Percentiles rank a stretch among this genome's conserved stretches.
phyloP scores from a whole-genome alignment of 2,888 invertebrate species.

The Caenorhabditis sp. region DNA sequence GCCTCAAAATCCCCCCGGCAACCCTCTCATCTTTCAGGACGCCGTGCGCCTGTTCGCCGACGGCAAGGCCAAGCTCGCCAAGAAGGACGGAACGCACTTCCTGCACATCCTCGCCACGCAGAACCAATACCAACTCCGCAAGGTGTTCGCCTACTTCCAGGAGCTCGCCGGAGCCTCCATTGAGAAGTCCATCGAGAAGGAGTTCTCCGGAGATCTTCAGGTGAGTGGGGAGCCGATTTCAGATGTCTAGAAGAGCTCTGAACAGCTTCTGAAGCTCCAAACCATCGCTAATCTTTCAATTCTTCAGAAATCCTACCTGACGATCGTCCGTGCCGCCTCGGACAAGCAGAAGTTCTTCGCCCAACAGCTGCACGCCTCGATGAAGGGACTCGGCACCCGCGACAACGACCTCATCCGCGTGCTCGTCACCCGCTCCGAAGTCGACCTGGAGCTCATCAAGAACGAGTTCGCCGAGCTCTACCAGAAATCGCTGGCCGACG shows the following conservation, averaged over 20 bases:
- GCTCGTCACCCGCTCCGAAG: slow-evolving; percentile 79
- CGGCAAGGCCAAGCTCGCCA: slow-evolving; percentile 74
- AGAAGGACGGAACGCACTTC: slow-evolving; percentile 74
- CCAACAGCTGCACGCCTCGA: slow-evolving; percentile 78
- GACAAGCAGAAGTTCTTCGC: slow-evolving; percentile 81
- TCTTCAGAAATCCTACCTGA: slow-evolving; percentile 67
- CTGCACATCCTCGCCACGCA: slow-evolving; percentile 75
- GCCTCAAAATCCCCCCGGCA: no score
- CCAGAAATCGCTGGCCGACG: slow-evolving; percentile 75
- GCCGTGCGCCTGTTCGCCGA: slow-evolving; percentile 77
- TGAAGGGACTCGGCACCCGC: slow-evolving; percentile 80
- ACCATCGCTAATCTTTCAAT: no score
- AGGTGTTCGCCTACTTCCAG: slow-evolving; percentile 73
- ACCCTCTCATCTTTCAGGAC: slow-evolving; percentile 72
- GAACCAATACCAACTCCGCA: slow-evolving; percentile 77
- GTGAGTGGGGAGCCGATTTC: neutral
- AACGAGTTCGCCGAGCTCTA: slow-evolving; percentile 87
- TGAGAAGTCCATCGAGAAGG: slow-evolving; percentile 76
- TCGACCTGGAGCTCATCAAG: slow-evolving; percentile 91
- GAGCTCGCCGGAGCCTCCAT: slow-evolving; percentile 69
- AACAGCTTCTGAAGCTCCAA: no score
- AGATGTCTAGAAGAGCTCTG: no score
- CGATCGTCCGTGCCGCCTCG: slow-evolving; percentile 69
- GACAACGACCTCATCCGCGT: slow-evolving; percentile 80
- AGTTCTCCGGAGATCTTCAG: slow-evolving; percentile 79